Evolutionary conservation across 1,140 invertebrate genomes (phyloP), one percentile per base, ranked within the genome.

Genomic region (Macrotrachela quadricornifera): DNA sequence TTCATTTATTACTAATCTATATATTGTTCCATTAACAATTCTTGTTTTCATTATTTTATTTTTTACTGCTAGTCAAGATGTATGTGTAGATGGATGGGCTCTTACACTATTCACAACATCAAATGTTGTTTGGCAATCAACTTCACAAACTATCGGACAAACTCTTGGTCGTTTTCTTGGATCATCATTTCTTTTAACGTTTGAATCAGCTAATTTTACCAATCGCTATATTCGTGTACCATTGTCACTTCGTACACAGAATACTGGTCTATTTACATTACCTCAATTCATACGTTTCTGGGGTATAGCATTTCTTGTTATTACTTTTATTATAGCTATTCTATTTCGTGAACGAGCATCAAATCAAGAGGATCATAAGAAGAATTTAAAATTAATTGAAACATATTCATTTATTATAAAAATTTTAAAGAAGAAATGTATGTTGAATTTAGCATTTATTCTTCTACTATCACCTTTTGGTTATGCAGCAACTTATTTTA

Each of bases 61-160:
- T 15, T 74, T 65, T 81, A 91, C 90, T n/a, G 91, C 94, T 4
- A 97, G 91, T 30, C 94, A 99, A 73, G 94, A 99, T 71, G 96
- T 99, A 64, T 91, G 90, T 30, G 90, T 97, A 1, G 92, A 99
- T 76, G 92, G 92, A 8, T 99, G 92, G 92, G 92, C 92, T 1
- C 70, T 99, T 1, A 97, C 91, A 4, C 96, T 99, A 85, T 72
- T 97, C 2, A 85, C 88, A 65, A 81, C 83, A 78, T 64, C 68
- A 48, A 97, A 97, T 73, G 87, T 97, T 38, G 87, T 86, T n/a
- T 90, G 95, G 73, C 92, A 92, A 11, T 96, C 90, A 12, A 96
- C 91, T 0, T 97, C 92, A 65, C 99, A 99, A 64, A 84, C 83
- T 61, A 87, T 97, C 10, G 94, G 94, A 15, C 92, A 99, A 74